Base-by-base conservation (phyloP, 1,140 invertebrate genomes). In the Rhynchophorus ferrugineus region DNA sequence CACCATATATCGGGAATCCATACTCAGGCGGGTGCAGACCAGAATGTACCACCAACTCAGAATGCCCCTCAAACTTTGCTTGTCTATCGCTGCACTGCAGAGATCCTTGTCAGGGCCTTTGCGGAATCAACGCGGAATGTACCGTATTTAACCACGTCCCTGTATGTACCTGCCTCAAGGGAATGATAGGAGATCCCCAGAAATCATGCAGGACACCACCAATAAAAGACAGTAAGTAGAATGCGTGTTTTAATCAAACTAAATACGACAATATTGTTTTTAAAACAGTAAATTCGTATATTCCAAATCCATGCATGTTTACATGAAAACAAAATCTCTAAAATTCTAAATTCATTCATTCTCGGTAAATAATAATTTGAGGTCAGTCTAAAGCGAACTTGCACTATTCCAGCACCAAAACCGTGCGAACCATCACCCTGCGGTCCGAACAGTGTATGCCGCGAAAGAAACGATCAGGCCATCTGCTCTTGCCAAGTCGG, bases 11-110 rank as follows among this genome's bases (percentile, higher is more conserved):
- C 44, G 89, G 89, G 18, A 86, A 89, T 73, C 83, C 85, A 0
- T 87, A 87, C 59, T 76, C 76, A 2, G 81, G 82, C 5, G 84
- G 83, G 17, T 87, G 87, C 58, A 80, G 81, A 54, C 85, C 87
- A 0, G 87, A 91, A 69, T 91, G 88, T 69, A 75, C 85, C 1
- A 76, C 82, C 37, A 87, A 84, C 64, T 78, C 82, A 2, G 88
- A 93, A 58, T 94, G 91, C 66, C 75, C 83, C 1, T 82, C 81
- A 56, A 77, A 87, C 53, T 72, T 85, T 50, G 82, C 87, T 21
- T 94, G 91, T 70, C 75, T 90, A n/a, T 83, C 85, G 61, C 82
- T 87, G 65, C 82, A 88, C 63, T 93, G 90, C 65, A 73, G 84
- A 59, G 82, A 92, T 73, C 89, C 89, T 16, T 93, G 90, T 65